Conservation (phyloP, 1,140 invertebrate genomes). For the Solenopsis invicta region DNA sequence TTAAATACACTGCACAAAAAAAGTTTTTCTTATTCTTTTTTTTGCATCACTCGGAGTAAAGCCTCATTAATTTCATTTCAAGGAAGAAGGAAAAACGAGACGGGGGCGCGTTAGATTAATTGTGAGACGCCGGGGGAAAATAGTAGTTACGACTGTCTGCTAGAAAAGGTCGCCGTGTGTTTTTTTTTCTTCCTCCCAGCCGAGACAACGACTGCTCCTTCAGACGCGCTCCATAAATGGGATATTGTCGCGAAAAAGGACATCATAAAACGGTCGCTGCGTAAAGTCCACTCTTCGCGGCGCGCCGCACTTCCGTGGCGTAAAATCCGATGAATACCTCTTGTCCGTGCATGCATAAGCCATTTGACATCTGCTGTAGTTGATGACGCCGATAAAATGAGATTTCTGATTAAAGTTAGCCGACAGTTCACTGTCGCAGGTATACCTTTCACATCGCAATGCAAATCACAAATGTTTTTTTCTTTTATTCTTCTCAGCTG, state of each 20-base stretch:
- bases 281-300: conserved; percentile 31
- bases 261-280: conserved; percentile 43
- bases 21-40: background rate
- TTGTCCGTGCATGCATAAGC: conserved; percentile 8
- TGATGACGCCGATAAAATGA: conserved; percentile 13
- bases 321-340: conserved; percentile 36
- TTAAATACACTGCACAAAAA: background rate
- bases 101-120: conserved; percentile 21
- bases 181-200: background rate
- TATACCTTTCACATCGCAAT: background rate
- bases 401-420: conserved; percentile 9
- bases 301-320: background rate
- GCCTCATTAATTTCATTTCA: conserved; percentile 26
- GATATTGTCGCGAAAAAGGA: conserved; percentile 35
- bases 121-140: conserved; percentile 8
- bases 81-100: conserved; percentile 1
- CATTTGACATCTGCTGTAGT: conserved; percentile 14
- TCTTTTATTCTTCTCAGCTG: background rate
- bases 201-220: background rate
- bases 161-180: background rate
- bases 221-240: conserved; percentile 36
- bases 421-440: background rate
- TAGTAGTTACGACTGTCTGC: conserved; percentile 5
- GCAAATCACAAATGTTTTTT: background rate
- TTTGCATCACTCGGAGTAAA: background rate